Evolutionary conservation across 2,888 invertebrate genomes (phyloP).

Genomic region (Dinocampus coccinellae): DNA sequence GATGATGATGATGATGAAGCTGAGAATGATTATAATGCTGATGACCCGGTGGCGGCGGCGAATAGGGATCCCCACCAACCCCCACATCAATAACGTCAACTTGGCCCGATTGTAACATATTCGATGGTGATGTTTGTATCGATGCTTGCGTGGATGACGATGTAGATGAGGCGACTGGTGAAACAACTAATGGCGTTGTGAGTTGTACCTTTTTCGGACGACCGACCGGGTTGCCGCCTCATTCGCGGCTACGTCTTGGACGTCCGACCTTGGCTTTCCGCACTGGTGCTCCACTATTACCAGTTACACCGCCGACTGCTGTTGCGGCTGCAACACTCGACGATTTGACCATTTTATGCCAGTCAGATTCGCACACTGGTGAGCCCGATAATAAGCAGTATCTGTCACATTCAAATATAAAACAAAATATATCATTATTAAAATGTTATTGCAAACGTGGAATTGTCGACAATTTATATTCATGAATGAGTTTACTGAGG

Average conservation of each 20-base stretch:
- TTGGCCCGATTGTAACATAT: conserved; percentile 42
- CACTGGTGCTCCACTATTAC: conserved; percentile 75
- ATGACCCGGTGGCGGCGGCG: conserved; percentile 69
- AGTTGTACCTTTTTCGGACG: conserved; percentile 68
- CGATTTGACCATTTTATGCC: conserved; percentile 89
- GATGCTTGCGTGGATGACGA: conserved; percentile 49
- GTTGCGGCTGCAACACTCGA: conserved; percentile 73
- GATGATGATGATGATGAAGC: conserved; percentile 58
- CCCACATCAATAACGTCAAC: conserved; percentile 58
- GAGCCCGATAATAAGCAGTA: conserved; percentile 92
- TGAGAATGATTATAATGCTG: conserved; percentile 62
- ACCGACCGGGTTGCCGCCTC: conserved; percentile 74
- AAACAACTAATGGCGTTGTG: conserved; percentile 52
- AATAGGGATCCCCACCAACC: conserved; percentile 64
- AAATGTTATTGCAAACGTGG: too few relatives aligned
- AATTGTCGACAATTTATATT: too few relatives aligned
- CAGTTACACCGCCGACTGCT: conserved; percentile 77
- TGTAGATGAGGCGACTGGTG: conserved; percentile 40
- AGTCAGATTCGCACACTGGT: conserved; percentile 95
- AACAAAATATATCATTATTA: conserved; percentile 45
- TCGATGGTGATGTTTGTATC: conserved; percentile 36
- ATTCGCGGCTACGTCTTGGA: conserved; percentile 90
- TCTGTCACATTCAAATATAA: too few relatives aligned
- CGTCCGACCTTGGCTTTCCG: conserved; percentile 92
- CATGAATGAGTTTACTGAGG: too few relatives aligned